A percentile compares a stretch with the other conserved stretches of the same genome.
phyloP scores from a whole-genome alignment of 2,888 invertebrate genomes.

The Microdon myrmicae region DNA sequence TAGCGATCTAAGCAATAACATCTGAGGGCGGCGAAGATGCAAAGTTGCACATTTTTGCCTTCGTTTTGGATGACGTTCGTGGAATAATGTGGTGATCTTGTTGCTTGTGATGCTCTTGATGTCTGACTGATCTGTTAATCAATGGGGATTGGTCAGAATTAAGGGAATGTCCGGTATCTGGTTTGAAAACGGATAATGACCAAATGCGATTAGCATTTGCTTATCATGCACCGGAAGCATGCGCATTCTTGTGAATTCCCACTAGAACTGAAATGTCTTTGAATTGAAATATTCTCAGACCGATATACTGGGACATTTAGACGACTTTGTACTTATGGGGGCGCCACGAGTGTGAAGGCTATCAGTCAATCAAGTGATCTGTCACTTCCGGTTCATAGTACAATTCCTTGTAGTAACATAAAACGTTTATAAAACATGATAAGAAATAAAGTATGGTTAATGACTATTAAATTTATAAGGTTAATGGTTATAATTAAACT shows the following conservation, averaged over 20 bases:
- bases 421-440: no score
- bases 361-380: no score
- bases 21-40: conserved; percentile 47
- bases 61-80: conserved; percentile 4
- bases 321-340: no score
- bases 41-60: conserved; percentile 29
- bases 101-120: conserved; percentile 23
- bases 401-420: no score
- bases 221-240: conserved; percentile 50
- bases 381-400: no score
- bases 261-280: no score
- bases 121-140: conserved; percentile 43
- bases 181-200: conserved; percentile 42
- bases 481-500: no score
- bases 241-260: conserved; percentile 36
- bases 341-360: no score
- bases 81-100: conserved; percentile 11
- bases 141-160: conserved; percentile 41
- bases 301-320: no score
- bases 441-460: no score
- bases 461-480: no score
- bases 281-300: no score
- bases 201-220: conserved; percentile 43
- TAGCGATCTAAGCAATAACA: conserved; percentile 25
- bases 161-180: conserved; percentile 42